phyloP scores from a whole-genome alignment of 1,140 invertebrate genomes.

The Heliconius hermathena region DNA sequence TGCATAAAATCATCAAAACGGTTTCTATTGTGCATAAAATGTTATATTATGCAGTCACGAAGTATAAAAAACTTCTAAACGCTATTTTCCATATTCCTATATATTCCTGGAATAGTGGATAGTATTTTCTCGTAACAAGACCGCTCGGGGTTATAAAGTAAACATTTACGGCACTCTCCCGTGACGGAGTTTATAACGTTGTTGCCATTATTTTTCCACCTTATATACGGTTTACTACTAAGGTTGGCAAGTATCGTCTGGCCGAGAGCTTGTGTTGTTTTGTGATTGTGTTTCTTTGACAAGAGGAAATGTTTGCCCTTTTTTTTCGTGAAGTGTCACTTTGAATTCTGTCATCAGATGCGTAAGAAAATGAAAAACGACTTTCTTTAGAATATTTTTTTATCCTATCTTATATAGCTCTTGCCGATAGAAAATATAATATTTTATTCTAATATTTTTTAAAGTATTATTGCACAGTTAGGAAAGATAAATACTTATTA shows the following conservation, averaged over 20 bases:
- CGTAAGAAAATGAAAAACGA: not conserved
- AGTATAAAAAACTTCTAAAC: not conserved
- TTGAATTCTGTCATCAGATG: not conserved
- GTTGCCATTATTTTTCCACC: not conserved
- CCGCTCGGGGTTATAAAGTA: conserved; percentile 7
- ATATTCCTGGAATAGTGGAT: not conserved
- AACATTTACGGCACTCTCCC: conserved; percentile 3
- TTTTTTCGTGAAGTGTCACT: not conserved
- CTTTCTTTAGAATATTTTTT: not conserved
- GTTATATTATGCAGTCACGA: not conserved
- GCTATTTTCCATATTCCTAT: not conserved
- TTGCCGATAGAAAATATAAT: no score
- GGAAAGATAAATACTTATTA: no score
- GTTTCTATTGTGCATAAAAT: not conserved
- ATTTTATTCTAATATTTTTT: no score
- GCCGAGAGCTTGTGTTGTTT: not conserved
- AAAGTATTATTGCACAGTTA: no score
- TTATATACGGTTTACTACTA: not conserved
- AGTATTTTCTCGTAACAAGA: conserved; percentile 13
- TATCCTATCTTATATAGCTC: no score
- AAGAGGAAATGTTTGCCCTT: not conserved
- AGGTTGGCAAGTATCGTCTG: not conserved
- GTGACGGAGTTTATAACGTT: conserved; percentile 8
- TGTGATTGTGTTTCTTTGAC: not conserved
- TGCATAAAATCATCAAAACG: not conserved